Base-by-base conservation (phyloP, 2,888 invertebrate genomes). In the Plagodis dolabraria region DNA sequence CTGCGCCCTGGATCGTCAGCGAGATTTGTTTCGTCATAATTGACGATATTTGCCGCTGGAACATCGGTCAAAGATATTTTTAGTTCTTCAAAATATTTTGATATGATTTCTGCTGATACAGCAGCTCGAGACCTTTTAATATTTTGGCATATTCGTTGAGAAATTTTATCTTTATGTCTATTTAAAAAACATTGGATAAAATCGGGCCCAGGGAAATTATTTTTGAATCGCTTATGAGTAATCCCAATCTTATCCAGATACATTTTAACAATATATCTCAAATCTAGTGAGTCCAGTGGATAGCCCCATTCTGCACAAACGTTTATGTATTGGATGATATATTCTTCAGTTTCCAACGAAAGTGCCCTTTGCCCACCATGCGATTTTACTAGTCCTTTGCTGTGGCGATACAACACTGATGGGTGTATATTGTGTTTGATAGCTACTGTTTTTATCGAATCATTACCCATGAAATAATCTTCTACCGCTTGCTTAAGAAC, bases 1-100 rank as follows among this genome's bases (percentile, higher is more conserved):
- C 57, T 60, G 4, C 48, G 36, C 1, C 61, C 57, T 0, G 61
- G 57, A 40, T 67, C 57, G 9, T 64, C 64, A 8, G 5, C 38
- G 38, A 38, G 1, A 38, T 38, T 38, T 38, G 38, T n/a, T n/a
- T n/a, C n/a, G n/a, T n/a, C n/a, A n/a, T n/a, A n/a, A n/a, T n/a
- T n/a, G n/a, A 38, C 38, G 38, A 38, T 38, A 38, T 38, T 38
- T 38, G 38, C 38, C 7, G 38, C 38, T 38, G 38, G 38, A 38
- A 38, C 38, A 9, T 38, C 38, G 38, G 38, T 9, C 38, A 38
- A 38, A 8, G 38, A 38, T 38, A 38, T 38, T 38, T 38, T 38
- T 9, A 38, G 38, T 9, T 38, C 38, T 8, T 38, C 9, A 38
- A 38, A 38, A 38, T 38, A 38, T 38, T 38, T 9, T 38, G 38